Evolutionary conservation across 2,797 vertebrate species (phyloP).

Genomic region (Leucoraja ocellata): DNA sequence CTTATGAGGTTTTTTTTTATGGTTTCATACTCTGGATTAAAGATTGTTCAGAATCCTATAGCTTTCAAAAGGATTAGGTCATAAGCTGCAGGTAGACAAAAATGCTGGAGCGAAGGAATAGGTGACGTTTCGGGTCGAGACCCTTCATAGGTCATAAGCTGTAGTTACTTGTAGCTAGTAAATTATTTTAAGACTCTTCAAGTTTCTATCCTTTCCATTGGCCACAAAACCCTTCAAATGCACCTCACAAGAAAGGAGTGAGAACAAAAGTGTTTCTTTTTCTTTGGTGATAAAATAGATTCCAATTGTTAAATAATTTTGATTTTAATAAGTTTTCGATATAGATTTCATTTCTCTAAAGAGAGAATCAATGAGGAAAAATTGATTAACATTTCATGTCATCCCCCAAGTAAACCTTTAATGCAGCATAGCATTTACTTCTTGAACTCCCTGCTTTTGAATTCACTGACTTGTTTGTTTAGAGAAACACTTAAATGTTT

Average conservation of each 20-base stretch:
- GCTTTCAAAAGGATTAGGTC: background rate
- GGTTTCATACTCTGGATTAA: background rate
- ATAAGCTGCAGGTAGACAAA: too few species aligned
- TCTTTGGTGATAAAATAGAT: background rate
- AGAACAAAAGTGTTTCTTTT: background rate
- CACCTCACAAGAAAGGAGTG: background rate
- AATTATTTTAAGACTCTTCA: background rate
- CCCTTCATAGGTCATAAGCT: background rate
- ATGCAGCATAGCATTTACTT: background rate
- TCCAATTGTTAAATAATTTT: background rate
- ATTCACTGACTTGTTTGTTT: background rate
- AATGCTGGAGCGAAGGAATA: too few species aligned
- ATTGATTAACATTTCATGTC: too few species aligned
- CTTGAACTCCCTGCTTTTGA: background rate
- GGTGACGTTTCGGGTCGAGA: too few species aligned
- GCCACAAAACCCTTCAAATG: too few species aligned
- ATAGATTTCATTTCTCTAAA: too few species aligned
- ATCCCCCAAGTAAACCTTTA: background rate
- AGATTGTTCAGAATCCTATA: background rate
- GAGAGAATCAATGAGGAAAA: too few species aligned
- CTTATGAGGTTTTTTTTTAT: too few species aligned
- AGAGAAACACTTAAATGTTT: too few species aligned
- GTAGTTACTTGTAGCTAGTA: background rate
- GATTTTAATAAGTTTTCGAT: background rate
- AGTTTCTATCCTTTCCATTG: background rate